phyloP scores from a whole-genome alignment of 2,888 invertebrate species.

The Euclidia mi region DNA sequence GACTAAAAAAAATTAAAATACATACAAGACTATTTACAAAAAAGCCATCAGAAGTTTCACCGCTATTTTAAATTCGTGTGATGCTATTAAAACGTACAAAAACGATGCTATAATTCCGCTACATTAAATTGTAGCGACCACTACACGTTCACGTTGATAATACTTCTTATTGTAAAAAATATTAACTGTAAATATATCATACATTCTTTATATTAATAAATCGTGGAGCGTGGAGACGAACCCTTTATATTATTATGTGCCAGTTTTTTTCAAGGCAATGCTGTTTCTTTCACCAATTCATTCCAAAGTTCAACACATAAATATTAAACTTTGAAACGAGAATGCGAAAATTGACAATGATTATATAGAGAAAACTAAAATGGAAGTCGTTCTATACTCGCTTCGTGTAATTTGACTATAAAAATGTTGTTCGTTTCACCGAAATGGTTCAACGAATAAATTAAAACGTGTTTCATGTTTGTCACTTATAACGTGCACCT shows the following conservation, averaged over 20 bases:
- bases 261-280: constrained; percentile 8
- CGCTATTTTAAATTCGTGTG: not conserved
- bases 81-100: not conserved
- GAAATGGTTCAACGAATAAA: constrained; percentile 3
- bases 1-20: too few relatives aligned
- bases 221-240: not conserved
- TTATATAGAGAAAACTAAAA: constrained; percentile 16
- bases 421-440: constrained; percentile 9
- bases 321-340: constrained; percentile 22
- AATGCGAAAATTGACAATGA: constrained; percentile 20
- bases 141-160: not conserved
- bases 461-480: constrained; percentile 1
- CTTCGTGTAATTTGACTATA: constrained; percentile 5
- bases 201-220: constrained; percentile 10
- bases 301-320: constrained; percentile 20
- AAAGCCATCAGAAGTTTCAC: constrained; percentile 1
- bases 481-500: constrained; percentile 3
- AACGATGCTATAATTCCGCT: too few relatives aligned
- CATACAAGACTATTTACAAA: too few relatives aligned
- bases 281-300: constrained; percentile 20
- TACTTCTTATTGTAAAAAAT: constrained; percentile 3
- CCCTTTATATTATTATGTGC: not conserved
- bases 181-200: constrained; percentile 10
- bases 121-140: not conserved
- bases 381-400: constrained; percentile 9